These are phyloP conservation scores for Chironomus tepperi DNA, from an alignment of 1,140 invertebrate genomes.

Conservation along the genomic window DNA sequence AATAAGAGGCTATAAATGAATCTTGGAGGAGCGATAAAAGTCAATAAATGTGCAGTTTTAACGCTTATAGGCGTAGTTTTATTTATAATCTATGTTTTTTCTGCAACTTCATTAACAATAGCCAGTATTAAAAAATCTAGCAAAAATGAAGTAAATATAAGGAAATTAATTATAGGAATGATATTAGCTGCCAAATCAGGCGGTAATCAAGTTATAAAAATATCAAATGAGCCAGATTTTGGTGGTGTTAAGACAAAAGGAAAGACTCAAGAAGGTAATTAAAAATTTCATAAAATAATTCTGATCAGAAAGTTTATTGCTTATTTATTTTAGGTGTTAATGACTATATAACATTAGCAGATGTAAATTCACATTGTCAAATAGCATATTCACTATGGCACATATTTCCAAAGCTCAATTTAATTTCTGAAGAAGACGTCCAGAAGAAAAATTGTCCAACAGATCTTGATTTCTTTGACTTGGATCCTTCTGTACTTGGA, in stretches of 20 bases:
- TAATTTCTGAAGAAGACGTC: conserved; percentile 73
- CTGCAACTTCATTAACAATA: not conserved
- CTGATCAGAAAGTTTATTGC: no score
- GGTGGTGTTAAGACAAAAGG: conserved; percentile 71
- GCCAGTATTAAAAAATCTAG: conserved; percentile 27
- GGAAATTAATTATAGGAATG: conserved; percentile 61
- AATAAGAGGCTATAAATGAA: conserved; percentile 24
- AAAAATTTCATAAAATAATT: no score
- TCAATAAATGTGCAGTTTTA: conserved; percentile 25
- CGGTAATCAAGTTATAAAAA: conserved; percentile 61
- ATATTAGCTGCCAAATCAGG: conserved; percentile 72
- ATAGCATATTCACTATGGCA: conserved; percentile 73
- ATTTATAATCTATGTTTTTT: conserved; percentile 12
- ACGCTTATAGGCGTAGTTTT: not conserved
- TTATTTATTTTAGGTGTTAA: conserved; percentile 38
- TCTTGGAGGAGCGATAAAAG: conserved; percentile 24
- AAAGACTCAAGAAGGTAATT: conserved; percentile 81
- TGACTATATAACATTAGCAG: conserved; percentile 81
- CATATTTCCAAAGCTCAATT: conserved; percentile 63
- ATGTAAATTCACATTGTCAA: conserved; percentile 77
- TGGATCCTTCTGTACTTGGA: conserved; percentile 44
- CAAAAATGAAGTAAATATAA: conserved; percentile 52
- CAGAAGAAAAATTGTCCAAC: conserved; percentile 37
- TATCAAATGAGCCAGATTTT: conserved; percentile 51
- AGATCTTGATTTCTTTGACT: conserved; percentile 36